These are phyloP conservation scores for Muntiacus muntjak DNA, from an alignment of 2,113 vertebrate species.

Conservation along the genomic window DNA sequence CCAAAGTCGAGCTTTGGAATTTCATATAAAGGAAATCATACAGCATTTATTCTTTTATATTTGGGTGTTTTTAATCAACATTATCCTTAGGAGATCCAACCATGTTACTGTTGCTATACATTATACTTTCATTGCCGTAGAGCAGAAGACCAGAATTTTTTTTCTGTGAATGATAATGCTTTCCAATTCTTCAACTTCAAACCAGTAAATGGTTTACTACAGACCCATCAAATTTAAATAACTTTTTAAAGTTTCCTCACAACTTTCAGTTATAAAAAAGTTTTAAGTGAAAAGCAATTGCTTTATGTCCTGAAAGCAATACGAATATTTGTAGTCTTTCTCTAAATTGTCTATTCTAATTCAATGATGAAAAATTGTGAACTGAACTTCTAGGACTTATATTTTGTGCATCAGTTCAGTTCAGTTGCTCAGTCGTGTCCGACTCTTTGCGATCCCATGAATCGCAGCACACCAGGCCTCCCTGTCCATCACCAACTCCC, in stretches of 20 bases:
- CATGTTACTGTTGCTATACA: not conserved
- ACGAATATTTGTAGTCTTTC: not conserved
- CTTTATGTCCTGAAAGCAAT: not conserved
- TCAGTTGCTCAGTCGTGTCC: too few species aligned
- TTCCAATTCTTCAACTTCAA: not conserved
- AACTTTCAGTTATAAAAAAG: conserved; percentile 12
- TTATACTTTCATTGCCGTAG: not conserved
- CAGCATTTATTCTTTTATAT: not conserved
- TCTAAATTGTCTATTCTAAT: not conserved
- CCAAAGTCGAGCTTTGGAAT: not conserved
- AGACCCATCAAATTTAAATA: not conserved
- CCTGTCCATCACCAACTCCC: too few species aligned
- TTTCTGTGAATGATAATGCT: not conserved
- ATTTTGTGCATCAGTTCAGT: not conserved
- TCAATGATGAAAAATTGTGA: not conserved
- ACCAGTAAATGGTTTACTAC: not conserved
- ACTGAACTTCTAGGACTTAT: not conserved
- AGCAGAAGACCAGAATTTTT: not conserved
- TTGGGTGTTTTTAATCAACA: not conserved
- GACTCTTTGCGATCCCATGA: too few species aligned
- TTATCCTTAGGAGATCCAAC: not conserved
- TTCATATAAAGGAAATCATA: not conserved
- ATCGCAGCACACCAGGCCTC: too few species aligned
- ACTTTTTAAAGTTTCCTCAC: not conserved
- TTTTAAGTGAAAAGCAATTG: not conserved